Conservation (phyloP, 2,888 invertebrate species). For the Dasypogon diadema region DNA sequence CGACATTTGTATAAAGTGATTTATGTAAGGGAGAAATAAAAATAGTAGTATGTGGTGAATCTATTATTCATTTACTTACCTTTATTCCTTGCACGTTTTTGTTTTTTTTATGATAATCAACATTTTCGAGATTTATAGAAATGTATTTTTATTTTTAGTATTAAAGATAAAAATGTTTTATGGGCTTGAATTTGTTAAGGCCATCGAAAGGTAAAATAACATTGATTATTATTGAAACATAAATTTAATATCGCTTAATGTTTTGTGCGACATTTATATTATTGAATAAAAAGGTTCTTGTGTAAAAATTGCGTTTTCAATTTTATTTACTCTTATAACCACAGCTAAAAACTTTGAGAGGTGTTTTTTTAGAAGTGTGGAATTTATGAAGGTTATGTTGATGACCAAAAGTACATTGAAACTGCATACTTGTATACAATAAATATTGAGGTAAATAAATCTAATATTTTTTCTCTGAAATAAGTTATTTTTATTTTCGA, state of each 20-base stretch:
- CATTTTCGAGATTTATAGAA: conserved; percentile 1
- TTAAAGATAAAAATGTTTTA: conserved; percentile 10
- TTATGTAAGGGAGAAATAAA: conserved; percentile 36
- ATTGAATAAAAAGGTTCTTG: conserved; percentile 33
- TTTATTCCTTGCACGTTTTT: not conserved
- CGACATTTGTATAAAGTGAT: conserved; percentile 47
- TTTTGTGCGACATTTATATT: conserved; percentile 31
- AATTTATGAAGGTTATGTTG: too few relatives aligned
- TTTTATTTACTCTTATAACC: too few relatives aligned
- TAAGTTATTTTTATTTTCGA: too few relatives aligned
- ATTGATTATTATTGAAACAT: conserved; percentile 14
- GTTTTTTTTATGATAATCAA: conserved; percentile 19
- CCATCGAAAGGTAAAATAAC: conserved; percentile 7
- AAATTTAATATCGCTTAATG: conserved; percentile 9
- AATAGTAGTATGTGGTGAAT: conserved; percentile 16
- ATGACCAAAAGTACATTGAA: too few relatives aligned
- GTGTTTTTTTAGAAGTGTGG: too few relatives aligned
- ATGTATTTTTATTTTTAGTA: conserved; percentile 1
- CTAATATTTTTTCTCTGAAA: too few relatives aligned
- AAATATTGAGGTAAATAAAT: too few relatives aligned
- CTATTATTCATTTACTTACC: not conserved
- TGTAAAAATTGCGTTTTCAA: not conserved
- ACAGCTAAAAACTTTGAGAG: too few relatives aligned
- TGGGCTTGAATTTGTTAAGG: conserved; percentile 25
- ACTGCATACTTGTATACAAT: too few relatives aligned